Evolutionary conservation across 2,113 vertebrate genomes (phyloP).

Genomic region (Otus sunia): DNA sequence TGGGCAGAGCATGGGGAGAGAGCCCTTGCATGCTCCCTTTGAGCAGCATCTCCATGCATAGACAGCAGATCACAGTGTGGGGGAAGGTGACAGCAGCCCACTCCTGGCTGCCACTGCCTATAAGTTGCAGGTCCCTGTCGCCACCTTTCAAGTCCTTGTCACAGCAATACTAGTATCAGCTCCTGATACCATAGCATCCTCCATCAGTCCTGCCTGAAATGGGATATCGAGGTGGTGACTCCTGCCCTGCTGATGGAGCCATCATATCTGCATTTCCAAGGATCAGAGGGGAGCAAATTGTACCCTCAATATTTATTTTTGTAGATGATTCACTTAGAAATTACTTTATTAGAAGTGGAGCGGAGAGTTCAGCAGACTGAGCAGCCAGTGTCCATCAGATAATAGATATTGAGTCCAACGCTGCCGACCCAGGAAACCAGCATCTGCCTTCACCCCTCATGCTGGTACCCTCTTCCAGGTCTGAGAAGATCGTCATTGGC

Average conservation of each 20-base stretch:
- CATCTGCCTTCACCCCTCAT: not conserved
- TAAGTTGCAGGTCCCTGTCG: not conserved
- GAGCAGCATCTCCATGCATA: not conserved
- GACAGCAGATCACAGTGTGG: not conserved
- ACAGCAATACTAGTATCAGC: not conserved
- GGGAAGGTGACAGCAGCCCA: not conserved
- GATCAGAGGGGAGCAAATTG: not conserved
- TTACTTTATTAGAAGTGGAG: rapidly evolving
- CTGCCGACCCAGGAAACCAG: not conserved
- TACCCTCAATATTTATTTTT: not conserved
- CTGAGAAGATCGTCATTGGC: not conserved
- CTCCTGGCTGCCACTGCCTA: not conserved
- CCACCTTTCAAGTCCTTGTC: not conserved
- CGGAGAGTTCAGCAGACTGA: not conserved
- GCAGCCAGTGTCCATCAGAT: not conserved
- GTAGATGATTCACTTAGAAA: not conserved
- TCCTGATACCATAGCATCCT: not conserved
- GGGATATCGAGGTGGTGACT: not conserved
- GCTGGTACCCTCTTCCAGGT: not conserved
- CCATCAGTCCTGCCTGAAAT: not conserved
- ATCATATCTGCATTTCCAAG: not conserved
- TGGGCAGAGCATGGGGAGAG: not conserved
- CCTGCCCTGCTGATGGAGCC: not conserved
- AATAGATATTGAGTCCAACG: not conserved
- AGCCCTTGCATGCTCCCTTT: not conserved